Conservation (phyloP, 1,140 invertebrate genomes). For the Drosophila serrata region DNA sequence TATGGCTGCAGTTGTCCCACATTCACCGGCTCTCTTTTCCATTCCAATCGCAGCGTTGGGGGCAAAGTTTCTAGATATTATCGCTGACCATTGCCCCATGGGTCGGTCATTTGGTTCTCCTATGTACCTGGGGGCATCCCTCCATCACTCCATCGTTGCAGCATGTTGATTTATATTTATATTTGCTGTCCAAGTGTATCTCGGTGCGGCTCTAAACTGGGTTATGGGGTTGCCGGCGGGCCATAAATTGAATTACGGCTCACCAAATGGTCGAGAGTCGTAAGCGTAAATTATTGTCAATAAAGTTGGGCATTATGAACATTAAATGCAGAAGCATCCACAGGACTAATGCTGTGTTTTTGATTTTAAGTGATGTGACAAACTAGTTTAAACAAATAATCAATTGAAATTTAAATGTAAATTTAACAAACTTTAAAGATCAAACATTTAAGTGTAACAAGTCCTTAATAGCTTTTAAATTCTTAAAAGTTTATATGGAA, state of each 20-base stretch:
- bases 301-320: constrained; percentile 32
- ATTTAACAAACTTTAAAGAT: too few relatives aligned
- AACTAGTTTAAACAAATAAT: neutral
- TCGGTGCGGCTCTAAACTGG: constrained; percentile 45
- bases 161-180: constrained; percentile 64
- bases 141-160: constrained; percentile 12
- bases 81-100: constrained; percentile 48
- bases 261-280: constrained; percentile 30
- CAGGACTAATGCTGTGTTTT: neutral
- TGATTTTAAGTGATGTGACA: neutral
- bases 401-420: too few relatives aligned
- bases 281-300: constrained; percentile 44
- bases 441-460: too few relatives aligned
- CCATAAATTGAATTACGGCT: constrained; percentile 61
- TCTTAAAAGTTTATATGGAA: too few relatives aligned
- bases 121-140: constrained; percentile 1
- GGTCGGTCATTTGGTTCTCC: constrained; percentile 18
- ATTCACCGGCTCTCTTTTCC: constrained; percentile 41
- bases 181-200: constrained; percentile 49
- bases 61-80: constrained; percentile 55
- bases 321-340: constrained; percentile 17
- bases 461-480: too few relatives aligned
- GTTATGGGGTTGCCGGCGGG: constrained; percentile 49
- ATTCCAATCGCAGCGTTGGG: constrained; percentile 24
- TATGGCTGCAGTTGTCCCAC: constrained; percentile 71